Conservation (phyloP, 2,113 vertebrate species). For the Tenrec ecaudatus region DNA sequence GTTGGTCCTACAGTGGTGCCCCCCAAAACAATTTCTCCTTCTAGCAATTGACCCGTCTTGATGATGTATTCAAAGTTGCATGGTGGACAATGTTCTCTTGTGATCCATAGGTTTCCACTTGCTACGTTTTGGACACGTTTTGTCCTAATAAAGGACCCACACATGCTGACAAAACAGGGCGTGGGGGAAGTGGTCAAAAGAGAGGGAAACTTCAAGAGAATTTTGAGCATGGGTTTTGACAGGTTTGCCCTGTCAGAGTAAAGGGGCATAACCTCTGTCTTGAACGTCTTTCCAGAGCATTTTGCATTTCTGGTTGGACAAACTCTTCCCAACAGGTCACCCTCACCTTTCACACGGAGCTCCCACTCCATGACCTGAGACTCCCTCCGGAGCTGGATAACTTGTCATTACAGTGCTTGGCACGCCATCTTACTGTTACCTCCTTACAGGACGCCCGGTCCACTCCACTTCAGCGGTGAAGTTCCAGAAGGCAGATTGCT, state of each 20-base stretch:
- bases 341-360: too few species aligned
- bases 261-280: too few species aligned
- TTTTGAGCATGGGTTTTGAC: neutral
- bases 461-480: neutral
- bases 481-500: neutral
- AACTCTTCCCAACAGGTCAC: neutral
- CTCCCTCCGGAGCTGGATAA: neutral
- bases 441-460: neutral
- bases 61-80: too few species aligned
- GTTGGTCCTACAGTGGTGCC: too few species aligned
- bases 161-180: neutral
- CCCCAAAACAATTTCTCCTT: too few species aligned
- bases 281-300: neutral
- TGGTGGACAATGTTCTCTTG: too few species aligned
- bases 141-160: neutral
- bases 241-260: neutral
- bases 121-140: too few species aligned
- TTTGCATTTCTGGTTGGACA: neutral
- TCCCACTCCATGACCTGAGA: rapidly evolving
- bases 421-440: neutral
- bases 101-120: neutral
- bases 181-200: neutral
- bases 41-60: too few species aligned
- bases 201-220: neutral
- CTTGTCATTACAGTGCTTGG: neutral